A percentile compares a stretch with the other conserved stretches of the same genome.
Evolutionary conservation across 1,140 invertebrate genomes (phyloP).

Genomic region (Aphidius gifuensis): DNA sequence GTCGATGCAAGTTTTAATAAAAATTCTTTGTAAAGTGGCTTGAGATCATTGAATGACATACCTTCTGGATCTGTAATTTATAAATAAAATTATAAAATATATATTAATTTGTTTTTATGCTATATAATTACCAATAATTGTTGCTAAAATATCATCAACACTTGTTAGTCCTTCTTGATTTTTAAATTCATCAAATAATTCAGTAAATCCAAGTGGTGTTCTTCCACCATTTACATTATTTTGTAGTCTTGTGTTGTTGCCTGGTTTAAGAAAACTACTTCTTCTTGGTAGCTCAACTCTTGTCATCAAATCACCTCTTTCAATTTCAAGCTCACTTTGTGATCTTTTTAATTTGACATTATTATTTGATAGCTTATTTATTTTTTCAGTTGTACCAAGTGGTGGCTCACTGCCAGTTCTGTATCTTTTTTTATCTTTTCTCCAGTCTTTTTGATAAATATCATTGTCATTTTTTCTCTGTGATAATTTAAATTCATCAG

Average conservation of each 20-base stretch:
- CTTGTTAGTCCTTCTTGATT: slow-evolving; percentile 82
- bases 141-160: slow-evolving; percentile 82
- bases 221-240: slow-evolving; percentile 53
- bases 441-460: slow-evolving; percentile 14
- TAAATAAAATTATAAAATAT: neutral
- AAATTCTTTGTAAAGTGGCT: slow-evolving; percentile 87
- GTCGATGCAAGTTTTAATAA: slow-evolving; percentile 81
- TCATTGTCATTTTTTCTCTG: neutral
- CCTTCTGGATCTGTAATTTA: slow-evolving; percentile 69
- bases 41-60: slow-evolving; percentile 89
- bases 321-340: slow-evolving; percentile 54
- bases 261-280: slow-evolving; percentile 76
- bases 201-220: slow-evolving; percentile 76
- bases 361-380: slow-evolving; percentile 49
- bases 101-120: neutral
- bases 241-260: slow-evolving; percentile 44
- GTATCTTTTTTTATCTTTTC: slow-evolving; percentile 36
- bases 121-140: slow-evolving; percentile 63
- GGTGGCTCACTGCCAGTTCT: slow-evolving; percentile 50
- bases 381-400: slow-evolving; percentile 45
- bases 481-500: slow-evolving; percentile 16
- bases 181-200: slow-evolving; percentile 78
- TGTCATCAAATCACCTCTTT: slow-evolving; percentile 72
- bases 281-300: slow-evolving; percentile 80
- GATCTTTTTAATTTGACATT: slow-evolving; percentile 55